Evolutionary conservation across 2,113 vertebrate genomes (phyloP), one percentile per base, ranked within the genome.

Genomic region (Microcebus ravelobensis): DNA sequence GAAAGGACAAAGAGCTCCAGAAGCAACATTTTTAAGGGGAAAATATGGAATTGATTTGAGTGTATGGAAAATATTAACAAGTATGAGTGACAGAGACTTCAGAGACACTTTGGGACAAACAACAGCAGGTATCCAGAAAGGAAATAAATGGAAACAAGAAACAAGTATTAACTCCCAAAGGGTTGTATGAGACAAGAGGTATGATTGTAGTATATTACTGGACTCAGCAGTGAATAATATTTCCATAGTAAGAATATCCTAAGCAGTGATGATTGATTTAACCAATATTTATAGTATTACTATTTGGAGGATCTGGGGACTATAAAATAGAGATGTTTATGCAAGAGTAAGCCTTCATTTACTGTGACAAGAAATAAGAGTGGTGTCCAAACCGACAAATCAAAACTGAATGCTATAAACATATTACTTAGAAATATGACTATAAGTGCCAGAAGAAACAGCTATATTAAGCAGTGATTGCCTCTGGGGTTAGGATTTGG

Each of bases 311-410:
- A 6, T 2, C 10, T 59, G 27, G n/a, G 17, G 27, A 83, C 68
- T 63, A 36, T 67, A 20, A 96, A 63, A 4, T 77, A 12, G 11
- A 52, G 8, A 31, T 87, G 20, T 52, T 25, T 76, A 12, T 23
- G 0, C 21, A 94, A 92, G 31, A 80, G 34, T 34, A 82, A 74
- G 13, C 7, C 57, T n/a, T 96, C 65, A 48, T 85, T 95, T 63
- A 83, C 29, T 55, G 13, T 61, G 68, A 82, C 31, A 94, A 92
- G 45, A 84, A 87, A 76, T 85, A 81, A 83, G 31, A 96, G 18
- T 73, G 20, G 88, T 55, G 3, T 63, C 45, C n/a, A 74, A 68
- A 86, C 70, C 9, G 7, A 57, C n/a, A 63, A 76, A 71, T 48
- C 39, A 92, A 82, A 81, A 87, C 14, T 20, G 15, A 50, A 11